These are phyloP conservation scores for Gallinago stenura DNA, from an alignment of 2,797 vertebrate genomes.

Conservation along the genomic window DNA sequence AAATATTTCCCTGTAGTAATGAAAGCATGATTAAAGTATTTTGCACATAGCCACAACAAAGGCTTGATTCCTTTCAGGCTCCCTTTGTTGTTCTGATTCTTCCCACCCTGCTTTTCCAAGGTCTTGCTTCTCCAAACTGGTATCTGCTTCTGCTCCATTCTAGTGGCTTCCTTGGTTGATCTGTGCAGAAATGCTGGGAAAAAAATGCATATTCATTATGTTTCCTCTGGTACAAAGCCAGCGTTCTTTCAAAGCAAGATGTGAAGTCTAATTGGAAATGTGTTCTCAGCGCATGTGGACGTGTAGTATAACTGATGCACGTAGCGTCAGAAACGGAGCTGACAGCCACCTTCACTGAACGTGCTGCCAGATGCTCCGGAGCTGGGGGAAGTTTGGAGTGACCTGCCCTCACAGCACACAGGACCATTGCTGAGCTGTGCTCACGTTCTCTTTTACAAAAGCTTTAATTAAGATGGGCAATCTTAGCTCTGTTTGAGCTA, in stretches of 20 bases:
- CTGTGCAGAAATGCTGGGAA: background rate
- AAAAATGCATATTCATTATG: background rate
- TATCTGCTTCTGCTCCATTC: background rate
- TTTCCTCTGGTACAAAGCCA: constrained; percentile 5
- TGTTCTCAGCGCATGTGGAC: background rate
- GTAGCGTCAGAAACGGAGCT: background rate
- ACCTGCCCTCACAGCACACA: background rate
- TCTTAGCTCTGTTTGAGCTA: background rate
- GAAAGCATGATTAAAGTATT: background rate
- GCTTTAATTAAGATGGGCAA: background rate
- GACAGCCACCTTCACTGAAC: background rate
- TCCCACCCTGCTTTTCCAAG: background rate
- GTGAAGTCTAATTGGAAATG: constrained; percentile 22
- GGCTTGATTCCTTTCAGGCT: background rate
- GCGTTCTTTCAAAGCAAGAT: constrained; percentile 13
- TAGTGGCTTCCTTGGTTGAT: background rate
- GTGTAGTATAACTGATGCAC: background rate
- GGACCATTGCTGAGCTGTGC: background rate
- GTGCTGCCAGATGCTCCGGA: background rate
- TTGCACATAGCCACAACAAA: background rate
- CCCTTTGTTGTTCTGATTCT: background rate
- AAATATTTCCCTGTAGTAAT: background rate
- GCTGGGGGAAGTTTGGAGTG: background rate
- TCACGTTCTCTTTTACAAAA: background rate
- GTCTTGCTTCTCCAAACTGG: background rate